These are phyloP conservation scores for Tachina fera DNA, from an alignment of 2,888 invertebrate species.

Conservation along the genomic window DNA sequence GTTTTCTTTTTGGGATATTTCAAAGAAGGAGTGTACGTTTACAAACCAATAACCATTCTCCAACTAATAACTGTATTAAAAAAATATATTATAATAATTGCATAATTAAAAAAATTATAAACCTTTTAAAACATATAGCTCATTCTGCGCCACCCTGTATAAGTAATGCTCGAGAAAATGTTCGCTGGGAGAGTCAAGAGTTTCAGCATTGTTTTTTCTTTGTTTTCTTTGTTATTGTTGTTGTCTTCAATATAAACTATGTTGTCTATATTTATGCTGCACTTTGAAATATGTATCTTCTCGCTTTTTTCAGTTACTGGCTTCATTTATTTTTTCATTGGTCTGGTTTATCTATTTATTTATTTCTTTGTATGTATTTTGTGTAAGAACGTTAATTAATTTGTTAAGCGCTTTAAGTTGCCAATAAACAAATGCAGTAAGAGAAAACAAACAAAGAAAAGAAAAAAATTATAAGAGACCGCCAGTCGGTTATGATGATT, in stretches of 20 bases:
- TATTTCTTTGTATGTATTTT: constrained; percentile 19
- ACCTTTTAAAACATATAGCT: too few species aligned
- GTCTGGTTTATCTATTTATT: not conserved
- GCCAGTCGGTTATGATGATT: not conserved
- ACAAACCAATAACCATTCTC: too few species aligned
- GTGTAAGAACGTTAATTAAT: constrained; percentile 62
- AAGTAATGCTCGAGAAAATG: not conserved
- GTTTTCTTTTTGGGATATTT: too few species aligned
- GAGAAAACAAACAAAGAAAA: not conserved
- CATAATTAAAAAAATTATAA: too few species aligned
- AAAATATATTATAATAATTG: too few species aligned
- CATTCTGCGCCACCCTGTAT: too few species aligned
- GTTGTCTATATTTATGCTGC: constrained; percentile 56
- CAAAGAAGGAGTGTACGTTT: too few species aligned
- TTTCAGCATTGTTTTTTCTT: not conserved
- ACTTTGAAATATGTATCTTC: constrained; percentile 23
- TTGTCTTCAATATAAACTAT: constrained; percentile 22
- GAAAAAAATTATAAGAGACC: not conserved
- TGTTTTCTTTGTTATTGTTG: not conserved
- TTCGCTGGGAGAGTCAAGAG: not conserved
- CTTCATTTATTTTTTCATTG: constrained; percentile 6
- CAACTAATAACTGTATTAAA: too few species aligned
- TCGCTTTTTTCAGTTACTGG: constrained; percentile 4
- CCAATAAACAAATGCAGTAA: constrained; percentile 2
- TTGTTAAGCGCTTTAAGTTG: constrained; percentile 37